phyloP scores from a whole-genome alignment of 1,140 invertebrate species.

The Drosophila tsacasi region DNA sequence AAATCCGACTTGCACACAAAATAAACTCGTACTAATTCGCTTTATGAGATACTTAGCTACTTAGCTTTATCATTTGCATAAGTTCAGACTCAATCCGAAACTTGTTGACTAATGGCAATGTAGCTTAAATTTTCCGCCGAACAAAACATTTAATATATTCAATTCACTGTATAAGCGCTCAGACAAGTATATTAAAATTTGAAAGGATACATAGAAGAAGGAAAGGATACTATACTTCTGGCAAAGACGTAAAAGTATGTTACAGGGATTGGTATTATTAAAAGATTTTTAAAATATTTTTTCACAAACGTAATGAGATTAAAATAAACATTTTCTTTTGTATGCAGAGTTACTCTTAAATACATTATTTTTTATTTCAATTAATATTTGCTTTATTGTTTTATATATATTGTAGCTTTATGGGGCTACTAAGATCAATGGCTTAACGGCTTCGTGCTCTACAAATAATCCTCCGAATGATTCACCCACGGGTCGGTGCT shows the following conservation, averaged over 20 bases:
- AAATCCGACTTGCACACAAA: neutral
- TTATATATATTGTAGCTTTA: too few relatives aligned
- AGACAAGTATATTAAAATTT: neutral
- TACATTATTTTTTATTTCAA: too few relatives aligned
- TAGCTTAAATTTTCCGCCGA: too few relatives aligned
- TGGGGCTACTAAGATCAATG: too few relatives aligned
- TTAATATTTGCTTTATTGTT: too few relatives aligned
- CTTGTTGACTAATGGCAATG: slow-evolving; percentile 1
- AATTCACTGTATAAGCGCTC: neutral
- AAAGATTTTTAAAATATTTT: neutral
- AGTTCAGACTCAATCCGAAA: neutral
- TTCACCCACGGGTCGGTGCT: too few relatives aligned
- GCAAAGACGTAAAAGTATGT: neutral
- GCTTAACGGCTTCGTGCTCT: too few relatives aligned
- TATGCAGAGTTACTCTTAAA: too few relatives aligned
- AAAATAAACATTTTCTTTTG: too few relatives aligned
- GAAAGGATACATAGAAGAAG: neutral
- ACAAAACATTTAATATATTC: neutral
- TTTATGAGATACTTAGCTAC: neutral
- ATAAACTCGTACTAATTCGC: neutral
- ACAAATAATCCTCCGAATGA: too few relatives aligned
- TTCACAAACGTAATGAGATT: too few relatives aligned
- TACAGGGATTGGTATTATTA: neutral
- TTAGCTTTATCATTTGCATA: neutral
- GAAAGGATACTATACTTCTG: too few relatives aligned